Percentiles rank a stretch among this genome's conserved stretches.
phyloP scores from a whole-genome alignment of 2,113 vertebrate species.

The Xiphorhynchus elegans region DNA sequence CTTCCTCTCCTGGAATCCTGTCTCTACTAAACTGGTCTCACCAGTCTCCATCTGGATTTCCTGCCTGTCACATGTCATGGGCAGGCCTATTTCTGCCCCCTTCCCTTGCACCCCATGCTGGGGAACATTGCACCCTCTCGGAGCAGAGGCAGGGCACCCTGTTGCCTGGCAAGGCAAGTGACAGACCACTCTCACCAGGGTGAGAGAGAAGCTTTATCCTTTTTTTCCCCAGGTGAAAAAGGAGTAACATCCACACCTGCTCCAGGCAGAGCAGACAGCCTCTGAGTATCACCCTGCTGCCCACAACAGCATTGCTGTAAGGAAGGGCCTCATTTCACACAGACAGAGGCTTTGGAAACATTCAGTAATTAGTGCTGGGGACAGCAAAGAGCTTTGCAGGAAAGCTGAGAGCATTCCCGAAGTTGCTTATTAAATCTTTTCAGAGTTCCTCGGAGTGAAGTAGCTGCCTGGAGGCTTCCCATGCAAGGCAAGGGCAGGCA shows the following conservation, averaged over 20 bases:
- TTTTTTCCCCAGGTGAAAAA: background rate
- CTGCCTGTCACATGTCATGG: background rate
- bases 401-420: background rate
- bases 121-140: background rate
- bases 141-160: background rate
- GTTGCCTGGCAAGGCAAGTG: background rate
- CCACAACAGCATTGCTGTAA: background rate
- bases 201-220: background rate
- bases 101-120: rapidly evolving
- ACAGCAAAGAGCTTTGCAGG: background rate
- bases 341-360: background rate
- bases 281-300: rapidly evolving
- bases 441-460: background rate
- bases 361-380: background rate
- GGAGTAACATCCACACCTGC: background rate
- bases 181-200: background rate
- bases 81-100: background rate
- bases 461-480: background rate
- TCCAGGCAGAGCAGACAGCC: background rate
- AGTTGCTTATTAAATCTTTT: background rate
- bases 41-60: background rate
- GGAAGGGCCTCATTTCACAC: rapidly evolving
- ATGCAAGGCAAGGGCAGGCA: rapidly evolving
- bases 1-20: background rate
- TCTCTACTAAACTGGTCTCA: background rate